These are phyloP conservation scores for Chaenogobius annularis DNA, from an alignment of 2,113 vertebrate species.

Conservation along the genomic window DNA sequence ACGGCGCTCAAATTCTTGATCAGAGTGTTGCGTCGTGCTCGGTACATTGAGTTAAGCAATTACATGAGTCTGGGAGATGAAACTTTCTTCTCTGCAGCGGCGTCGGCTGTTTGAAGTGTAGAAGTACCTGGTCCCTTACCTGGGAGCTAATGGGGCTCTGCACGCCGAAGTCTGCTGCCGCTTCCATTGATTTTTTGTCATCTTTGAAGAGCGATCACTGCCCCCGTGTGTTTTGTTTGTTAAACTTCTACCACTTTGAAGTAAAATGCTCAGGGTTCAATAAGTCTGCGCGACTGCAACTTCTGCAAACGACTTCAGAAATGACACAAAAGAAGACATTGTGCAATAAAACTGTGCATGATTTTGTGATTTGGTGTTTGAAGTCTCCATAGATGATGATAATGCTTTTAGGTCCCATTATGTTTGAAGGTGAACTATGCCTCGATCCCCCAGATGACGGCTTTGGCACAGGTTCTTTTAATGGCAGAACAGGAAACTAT, in stretches of 20 bases:
- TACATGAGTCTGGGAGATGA: slow-evolving; percentile 45
- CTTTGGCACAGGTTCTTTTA: too few species aligned
- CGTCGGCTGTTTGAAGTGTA: slow-evolving; percentile 61
- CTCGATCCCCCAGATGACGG: too few species aligned
- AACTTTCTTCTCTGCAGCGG: slow-evolving; percentile 59
- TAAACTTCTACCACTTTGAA: not conserved
- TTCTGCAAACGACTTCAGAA: too few species aligned
- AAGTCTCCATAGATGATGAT: too few species aligned
- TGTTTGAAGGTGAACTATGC: too few species aligned
- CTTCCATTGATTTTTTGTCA: not conserved
- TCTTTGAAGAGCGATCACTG: not conserved
- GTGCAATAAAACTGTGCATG: not conserved
- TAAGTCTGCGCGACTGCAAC: too few species aligned
- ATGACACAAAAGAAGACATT: too few species aligned
- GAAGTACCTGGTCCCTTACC: slow-evolving; percentile 28
- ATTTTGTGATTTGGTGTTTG: not conserved
- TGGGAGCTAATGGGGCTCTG: too few species aligned
- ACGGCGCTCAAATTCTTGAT: slow-evolving; percentile 2
- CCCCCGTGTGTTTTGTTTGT: not conserved
- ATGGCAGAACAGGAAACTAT: too few species aligned
- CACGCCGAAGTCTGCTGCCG: too few species aligned
- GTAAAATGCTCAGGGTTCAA: not conserved
- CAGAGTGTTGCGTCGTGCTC: slow-evolving; percentile 3
- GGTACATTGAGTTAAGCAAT: slow-evolving; percentile 58
- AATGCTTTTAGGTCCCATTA: too few species aligned